Evolutionary conservation across 2,888 invertebrate genomes (phyloP).

Genomic region (Cryptocephalus moraei): DNA sequence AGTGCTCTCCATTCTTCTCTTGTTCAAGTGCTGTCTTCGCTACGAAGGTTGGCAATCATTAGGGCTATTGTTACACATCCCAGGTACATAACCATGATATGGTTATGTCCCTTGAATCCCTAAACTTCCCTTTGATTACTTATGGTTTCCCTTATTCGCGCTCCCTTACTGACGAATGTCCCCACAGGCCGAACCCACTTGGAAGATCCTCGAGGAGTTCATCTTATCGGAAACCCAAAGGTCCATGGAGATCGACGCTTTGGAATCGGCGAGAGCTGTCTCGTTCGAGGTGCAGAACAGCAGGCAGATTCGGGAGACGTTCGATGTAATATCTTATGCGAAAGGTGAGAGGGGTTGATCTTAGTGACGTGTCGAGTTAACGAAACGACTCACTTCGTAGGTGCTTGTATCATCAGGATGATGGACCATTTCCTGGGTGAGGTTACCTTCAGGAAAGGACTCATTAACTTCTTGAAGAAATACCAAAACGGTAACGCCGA

Average conservation of each 20-base stretch:
- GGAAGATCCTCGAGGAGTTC: constrained; percentile 49
- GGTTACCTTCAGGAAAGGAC: constrained; percentile 43
- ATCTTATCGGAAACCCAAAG: constrained; percentile 42
- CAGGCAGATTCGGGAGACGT: constrained; percentile 54
- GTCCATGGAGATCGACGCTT: constrained; percentile 51
- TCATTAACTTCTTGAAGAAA: constrained; percentile 42
- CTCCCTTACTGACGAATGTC: too few species aligned
- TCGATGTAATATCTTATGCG: constrained; percentile 62
- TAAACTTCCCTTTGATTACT: too few species aligned
- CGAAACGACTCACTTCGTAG: constrained; percentile 24
- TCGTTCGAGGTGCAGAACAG: constrained; percentile 51
- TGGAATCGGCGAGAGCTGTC: constrained; percentile 54
- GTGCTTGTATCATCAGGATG: constrained; percentile 63
- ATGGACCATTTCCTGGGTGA: constrained; percentile 59
- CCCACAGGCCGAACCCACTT: constrained; percentile 48
- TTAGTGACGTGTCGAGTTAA: not conserved
- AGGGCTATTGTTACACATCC: too few species aligned
- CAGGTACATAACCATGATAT: too few species aligned
- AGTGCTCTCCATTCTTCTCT: too few species aligned
- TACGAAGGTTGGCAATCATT: too few species aligned
- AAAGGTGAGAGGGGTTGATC: constrained; percentile 40
- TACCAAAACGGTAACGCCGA: constrained; percentile 51
- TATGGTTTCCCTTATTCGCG: too few species aligned
- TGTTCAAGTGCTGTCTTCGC: too few species aligned
- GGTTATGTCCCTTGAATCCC: too few species aligned